Conservation (phyloP, 2,888 invertebrate genomes). For the Chrysomela aeneicollis region DNA sequence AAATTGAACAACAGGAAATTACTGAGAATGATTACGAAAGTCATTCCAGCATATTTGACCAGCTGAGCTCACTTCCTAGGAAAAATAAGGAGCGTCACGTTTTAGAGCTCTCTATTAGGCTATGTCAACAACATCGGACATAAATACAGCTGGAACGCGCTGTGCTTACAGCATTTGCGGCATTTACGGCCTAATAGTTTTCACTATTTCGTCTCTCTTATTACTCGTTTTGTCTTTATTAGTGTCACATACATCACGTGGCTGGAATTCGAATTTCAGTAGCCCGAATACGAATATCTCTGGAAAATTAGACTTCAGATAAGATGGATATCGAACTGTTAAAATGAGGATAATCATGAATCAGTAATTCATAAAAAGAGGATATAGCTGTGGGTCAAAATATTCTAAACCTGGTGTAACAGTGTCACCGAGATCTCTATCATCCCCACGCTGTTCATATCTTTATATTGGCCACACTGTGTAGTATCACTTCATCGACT, state of each 20-base stretch:
- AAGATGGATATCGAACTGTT: no score
- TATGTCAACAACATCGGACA: conserved; percentile 50
- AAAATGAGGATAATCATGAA: no score
- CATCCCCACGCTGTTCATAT: no score
- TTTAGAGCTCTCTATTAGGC: conserved; percentile 50
- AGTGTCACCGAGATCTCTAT: no score
- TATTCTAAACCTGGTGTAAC: no score
- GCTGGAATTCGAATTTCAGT: conserved; percentile 28
- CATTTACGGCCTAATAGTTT: conserved; percentile 44
- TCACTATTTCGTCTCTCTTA: conserved; percentile 42
- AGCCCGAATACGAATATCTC: neutral
- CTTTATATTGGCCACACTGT: no score
- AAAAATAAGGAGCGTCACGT: conserved; percentile 51
- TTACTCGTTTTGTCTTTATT: conserved; percentile 40
- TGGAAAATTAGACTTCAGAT: no score
- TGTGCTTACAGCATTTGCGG: conserved; percentile 27
- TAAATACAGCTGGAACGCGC: conserved; percentile 44
- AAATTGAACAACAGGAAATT: no score
- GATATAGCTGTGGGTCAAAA: no score
- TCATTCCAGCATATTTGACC: conserved; percentile 47
- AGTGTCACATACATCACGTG: conserved; percentile 37
- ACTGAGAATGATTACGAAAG: conserved; percentile 17
- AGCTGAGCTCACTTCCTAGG: conserved; percentile 54
- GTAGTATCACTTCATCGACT: no score
- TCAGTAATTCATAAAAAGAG: no score